Conservation (phyloP, 1,140 invertebrate species). For the Reticulitermes speratus region DNA sequence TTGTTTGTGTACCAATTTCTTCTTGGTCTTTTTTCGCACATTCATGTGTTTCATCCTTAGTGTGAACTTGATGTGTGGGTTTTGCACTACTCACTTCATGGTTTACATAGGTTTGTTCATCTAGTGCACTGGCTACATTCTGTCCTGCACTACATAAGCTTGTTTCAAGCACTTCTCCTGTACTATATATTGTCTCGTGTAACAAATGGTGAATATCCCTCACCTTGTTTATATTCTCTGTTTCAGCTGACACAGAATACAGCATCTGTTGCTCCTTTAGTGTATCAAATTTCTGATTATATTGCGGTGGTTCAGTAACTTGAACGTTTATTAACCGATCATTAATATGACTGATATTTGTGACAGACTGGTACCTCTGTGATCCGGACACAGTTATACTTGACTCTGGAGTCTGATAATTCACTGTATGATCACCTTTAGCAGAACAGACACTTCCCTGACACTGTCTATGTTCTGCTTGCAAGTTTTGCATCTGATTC, state of each 20-base stretch:
- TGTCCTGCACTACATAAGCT: not conserved
- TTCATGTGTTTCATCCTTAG: not conserved
- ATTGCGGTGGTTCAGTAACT: not conserved
- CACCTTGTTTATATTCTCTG: not conserved
- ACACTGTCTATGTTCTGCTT: not conserved
- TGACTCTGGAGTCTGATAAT: not conserved
- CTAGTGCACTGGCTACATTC: not conserved
- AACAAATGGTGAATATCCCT: not conserved
- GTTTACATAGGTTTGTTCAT: not conserved
- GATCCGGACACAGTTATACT: not conserved
- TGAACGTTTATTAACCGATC: not conserved
- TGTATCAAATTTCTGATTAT: not conserved
- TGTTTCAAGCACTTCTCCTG: not conserved
- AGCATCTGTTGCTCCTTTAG: not conserved
- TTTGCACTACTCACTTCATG: not conserved
- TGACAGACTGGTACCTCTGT: not conserved
- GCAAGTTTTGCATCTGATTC: not conserved
- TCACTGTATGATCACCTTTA: not conserved
- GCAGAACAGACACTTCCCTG: not conserved
- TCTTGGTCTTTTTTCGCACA: not conserved
- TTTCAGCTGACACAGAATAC: not conserved
- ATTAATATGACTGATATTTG: not conserved
- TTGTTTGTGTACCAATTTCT: conserved; percentile 11
- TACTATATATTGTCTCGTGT: not conserved
- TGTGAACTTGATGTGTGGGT: not conserved